Evolutionary conservation across 2,797 vertebrate genomes (phyloP).

Genomic region (Hippopotamyrus pictus): DNA sequence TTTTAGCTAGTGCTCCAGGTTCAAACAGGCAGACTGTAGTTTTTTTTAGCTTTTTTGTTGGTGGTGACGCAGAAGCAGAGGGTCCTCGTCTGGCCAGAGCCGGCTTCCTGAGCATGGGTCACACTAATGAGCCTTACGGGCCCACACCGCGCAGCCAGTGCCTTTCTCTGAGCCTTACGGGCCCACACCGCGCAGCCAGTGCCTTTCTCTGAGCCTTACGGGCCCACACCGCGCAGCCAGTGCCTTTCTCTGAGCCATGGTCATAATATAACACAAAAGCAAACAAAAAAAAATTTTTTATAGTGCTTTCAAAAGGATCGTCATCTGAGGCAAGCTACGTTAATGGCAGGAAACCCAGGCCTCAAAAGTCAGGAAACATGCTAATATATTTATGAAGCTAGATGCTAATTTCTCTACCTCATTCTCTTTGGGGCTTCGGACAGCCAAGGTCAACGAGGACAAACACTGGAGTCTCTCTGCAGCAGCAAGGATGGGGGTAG

Average conservation of each 20-base stretch:
- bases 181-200: too few species aligned
- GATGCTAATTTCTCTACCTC: constrained; percentile 37
- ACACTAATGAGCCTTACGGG: background rate
- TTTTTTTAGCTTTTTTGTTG: background rate
- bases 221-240: too few species aligned
- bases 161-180: background rate
- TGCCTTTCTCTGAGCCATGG: background rate
- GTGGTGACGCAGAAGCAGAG: too few species aligned
- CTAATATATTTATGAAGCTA: background rate
- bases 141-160: background rate
- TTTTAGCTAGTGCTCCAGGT: background rate
- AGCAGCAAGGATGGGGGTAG: constrained; percentile 38
- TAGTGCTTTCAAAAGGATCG: background rate
- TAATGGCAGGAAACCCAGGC: background rate
- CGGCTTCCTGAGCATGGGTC: background rate
- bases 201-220: too few species aligned
- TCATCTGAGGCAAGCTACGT: background rate
- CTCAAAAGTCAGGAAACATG: background rate
- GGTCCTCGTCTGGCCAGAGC: background rate
- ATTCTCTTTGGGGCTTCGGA: constrained; percentile 77
- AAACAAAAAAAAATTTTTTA: background rate
- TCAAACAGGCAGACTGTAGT: background rate
- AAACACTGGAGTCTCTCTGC: constrained; percentile 90
- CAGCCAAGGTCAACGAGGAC: constrained; percentile 98
- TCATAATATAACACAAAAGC: background rate